These are phyloP conservation scores for Pogonomyrmex californicus DNA, from an alignment of 1,140 invertebrate species.

Conservation along the genomic window DNA sequence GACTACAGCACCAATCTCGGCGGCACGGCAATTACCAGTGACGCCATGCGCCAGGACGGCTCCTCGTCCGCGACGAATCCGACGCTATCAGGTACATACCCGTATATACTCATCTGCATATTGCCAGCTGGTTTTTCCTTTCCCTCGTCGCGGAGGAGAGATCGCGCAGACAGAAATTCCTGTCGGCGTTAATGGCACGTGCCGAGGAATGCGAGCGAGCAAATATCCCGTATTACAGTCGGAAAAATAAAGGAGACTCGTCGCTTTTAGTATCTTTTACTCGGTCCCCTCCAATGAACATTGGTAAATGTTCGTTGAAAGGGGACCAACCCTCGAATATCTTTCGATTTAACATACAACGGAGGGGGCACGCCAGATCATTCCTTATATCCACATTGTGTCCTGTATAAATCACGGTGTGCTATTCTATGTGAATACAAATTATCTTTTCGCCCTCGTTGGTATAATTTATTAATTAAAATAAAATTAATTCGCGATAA, in stretches of 20 bases:
- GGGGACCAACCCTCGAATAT: neutral
- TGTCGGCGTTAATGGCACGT: slow-evolving; percentile 47
- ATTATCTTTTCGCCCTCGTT: neutral
- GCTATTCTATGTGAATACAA: neutral
- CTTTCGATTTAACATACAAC: neutral
- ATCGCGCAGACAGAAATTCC: slow-evolving; percentile 24
- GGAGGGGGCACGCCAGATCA: neutral
- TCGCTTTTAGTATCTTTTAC: slow-evolving; percentile 7
- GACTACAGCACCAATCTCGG: slow-evolving; percentile 82
- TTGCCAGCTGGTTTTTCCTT: slow-evolving; percentile 51
- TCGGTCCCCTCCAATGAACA: neutral
- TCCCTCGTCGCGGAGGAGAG: neutral
- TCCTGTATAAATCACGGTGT: neutral
- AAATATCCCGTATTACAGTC: slow-evolving; percentile 45
- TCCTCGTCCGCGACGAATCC: slow-evolving; percentile 77
- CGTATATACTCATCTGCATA: slow-evolving; percentile 38
- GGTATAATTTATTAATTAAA: neutral
- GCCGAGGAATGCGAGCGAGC: slow-evolving; percentile 43
- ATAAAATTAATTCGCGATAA: neutral
- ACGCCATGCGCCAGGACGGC: slow-evolving; percentile 81
- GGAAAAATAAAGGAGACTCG: slow-evolving; percentile 49
- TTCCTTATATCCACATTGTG: neutral
- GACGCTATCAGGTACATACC: slow-evolving; percentile 73
- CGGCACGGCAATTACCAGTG: slow-evolving; percentile 81
- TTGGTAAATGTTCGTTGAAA: neutral